These are phyloP conservation scores for Tigriopus japonicus DNA, from an alignment of 1,140 invertebrate genomes.

Conservation along the genomic window DNA sequence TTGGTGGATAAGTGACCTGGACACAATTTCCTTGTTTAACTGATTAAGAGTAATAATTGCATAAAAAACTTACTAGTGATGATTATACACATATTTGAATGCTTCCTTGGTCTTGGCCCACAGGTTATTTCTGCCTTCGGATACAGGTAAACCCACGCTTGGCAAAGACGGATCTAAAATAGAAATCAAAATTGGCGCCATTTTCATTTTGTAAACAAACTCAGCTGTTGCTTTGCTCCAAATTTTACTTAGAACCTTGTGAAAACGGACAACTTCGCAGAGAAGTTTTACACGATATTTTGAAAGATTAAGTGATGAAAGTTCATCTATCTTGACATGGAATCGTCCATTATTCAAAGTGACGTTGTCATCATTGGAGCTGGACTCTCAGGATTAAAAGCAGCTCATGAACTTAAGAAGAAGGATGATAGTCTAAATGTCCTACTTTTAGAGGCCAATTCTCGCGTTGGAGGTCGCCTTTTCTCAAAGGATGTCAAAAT, in stretches of 20 bases:
- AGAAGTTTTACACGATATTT: too few relatives aligned
- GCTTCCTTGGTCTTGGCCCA: slow-evolving; percentile 94
- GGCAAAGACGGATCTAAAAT: slow-evolving; percentile 26
- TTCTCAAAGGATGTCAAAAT: too few relatives aligned
- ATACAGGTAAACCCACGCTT: slow-evolving; percentile 35
- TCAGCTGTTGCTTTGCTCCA: too few relatives aligned
- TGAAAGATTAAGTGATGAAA: too few relatives aligned
- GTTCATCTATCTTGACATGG: too few relatives aligned
- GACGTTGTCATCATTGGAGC: background rate
- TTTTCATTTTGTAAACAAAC: background rate
- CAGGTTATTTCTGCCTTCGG: slow-evolving; percentile 68
- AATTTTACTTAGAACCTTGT: too few relatives aligned
- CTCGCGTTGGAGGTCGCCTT: background rate
- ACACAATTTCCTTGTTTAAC: too few relatives aligned
- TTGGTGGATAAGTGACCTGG: too few relatives aligned
- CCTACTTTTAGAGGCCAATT: background rate
- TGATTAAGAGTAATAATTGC: background rate
- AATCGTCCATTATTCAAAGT: background rate
- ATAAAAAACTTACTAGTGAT: slow-evolving; percentile 44
- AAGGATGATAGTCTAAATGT: background rate
- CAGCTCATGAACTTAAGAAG: background rate
- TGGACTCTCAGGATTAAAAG: background rate
- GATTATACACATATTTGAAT: slow-evolving; percentile 65
- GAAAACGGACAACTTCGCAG: too few relatives aligned
- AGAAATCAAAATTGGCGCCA: background rate